Base-by-base conservation (phyloP, 2,797 vertebrate genomes). In the Neosilurus hyrtlii region DNA sequence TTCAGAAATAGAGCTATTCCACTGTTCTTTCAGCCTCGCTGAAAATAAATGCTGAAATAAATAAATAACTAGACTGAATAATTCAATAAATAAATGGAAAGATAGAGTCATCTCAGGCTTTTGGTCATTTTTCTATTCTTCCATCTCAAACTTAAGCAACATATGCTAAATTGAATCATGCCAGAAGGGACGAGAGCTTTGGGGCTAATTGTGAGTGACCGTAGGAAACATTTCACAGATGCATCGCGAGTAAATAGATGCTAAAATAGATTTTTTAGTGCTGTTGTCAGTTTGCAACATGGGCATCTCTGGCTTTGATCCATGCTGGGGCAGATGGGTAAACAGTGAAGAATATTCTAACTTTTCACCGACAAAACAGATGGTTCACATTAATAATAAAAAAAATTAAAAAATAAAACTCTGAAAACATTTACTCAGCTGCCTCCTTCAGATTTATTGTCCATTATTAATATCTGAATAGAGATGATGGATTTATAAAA, bases 271-370 rank as follows among this genome's bases (percentile, higher is more conserved):
- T 51, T 57, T 16, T 0, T 16, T 59, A 20, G 63, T 51, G 72
- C 51, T 68, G 72, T 68, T 66, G 62, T 79, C 43, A 52, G 51
- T 83, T 81, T 35, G 26, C 61, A 76, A 56, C 24, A 80, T 43
- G 18, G 14, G 80, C 57, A 43, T 75, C 49, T 71, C 37, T 78
- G 70, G 37, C 26, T 59, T 82, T 82, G 75, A 81, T 81, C 75
- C 72, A 82, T 67, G 52, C 59, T 15, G 10, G 84, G 76, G 85
- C 82, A 82, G 83, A 87, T 67, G 62, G 77, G 66, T 35, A 52
- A 80, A 81, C 54, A 51, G 30, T 87, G 78, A 71, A 66, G 76
- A 83, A 74, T 78, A 24, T 16, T 73, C 70, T 3, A 66, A 78
- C 52, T 79, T 80, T 65, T 54, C 79, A 43, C 49, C n/a, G 56